Evolutionary conservation across 2,797 vertebrate genomes (phyloP), one percentile per base, ranked within the genome.

Genomic region (Pygocentrus nattereri): DNA sequence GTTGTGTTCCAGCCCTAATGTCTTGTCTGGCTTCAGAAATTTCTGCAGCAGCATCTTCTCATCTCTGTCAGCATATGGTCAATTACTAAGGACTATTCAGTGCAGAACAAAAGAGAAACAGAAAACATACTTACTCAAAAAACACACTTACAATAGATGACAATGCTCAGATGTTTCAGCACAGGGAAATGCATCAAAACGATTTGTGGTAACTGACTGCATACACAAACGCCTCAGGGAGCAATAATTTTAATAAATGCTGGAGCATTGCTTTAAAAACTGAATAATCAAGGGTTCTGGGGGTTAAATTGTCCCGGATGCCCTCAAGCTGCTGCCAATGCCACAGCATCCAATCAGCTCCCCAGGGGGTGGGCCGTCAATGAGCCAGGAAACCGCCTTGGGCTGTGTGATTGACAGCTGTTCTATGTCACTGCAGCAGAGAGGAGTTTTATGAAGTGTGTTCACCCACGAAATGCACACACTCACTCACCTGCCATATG

Each of bases 401-500:
- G 21, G 27, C 10, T 21, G 25, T n/a, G 0, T 82, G 85, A 84
- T 64, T 77, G 82, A 84, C 73, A n/a, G 80, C 31, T 41, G 76
- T 68, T 86, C 70, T 67, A 79, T 76, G 67, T 83, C 82, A 73
- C 19, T 68, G 76, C 62, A 62, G 81, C 80, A 80, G 69, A 50
- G 41, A 52, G 77, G 62, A 71, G 19, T 82, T 75, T 69, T 78
- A 72, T 30, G 4, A 80, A 75, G 69, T 59, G 52, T 59, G 64
- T 62, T 56, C 41, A 59, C 31, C 30, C 31, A 15, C 10, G 19
- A 23, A 50, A 13, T 4, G 41, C 87, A 85, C 85, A 88, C 38
- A 21, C 84, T 81, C 84, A 91, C 93, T 92, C 87, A 95, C 94
- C 93, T 92, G 94, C 91, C 85, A 94, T 91, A 88, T 95, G 92